phyloP scores from a whole-genome alignment of 2,888 invertebrate genomes.

The Therioaphis trifolii region DNA sequence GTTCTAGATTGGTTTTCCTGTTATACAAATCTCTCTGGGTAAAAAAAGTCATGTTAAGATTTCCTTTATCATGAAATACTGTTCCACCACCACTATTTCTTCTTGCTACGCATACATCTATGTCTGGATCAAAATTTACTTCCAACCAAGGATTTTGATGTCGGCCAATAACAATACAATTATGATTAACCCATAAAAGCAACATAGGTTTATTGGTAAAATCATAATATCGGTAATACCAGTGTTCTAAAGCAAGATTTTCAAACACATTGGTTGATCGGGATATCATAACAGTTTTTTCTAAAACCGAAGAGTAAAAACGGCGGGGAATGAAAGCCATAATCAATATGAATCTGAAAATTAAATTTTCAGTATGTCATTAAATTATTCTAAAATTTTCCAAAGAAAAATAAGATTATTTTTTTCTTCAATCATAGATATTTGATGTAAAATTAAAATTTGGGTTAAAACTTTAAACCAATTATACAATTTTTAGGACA shows the following conservation, averaged over 20 bases:
- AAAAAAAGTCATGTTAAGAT: conserved; percentile 93
- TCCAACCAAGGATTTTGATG: conserved; percentile 98
- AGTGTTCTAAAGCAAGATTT: conserved; percentile 95
- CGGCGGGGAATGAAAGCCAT: conserved; percentile 22
- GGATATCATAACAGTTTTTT: conserved; percentile 91
- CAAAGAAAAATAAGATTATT: too few relatives aligned
- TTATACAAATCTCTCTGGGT: conserved; percentile 85
- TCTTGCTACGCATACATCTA: conserved; percentile 81
- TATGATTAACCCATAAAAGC: conserved; percentile 92
- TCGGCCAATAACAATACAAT: conserved; percentile 94
- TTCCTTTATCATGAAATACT: conserved; percentile 95
- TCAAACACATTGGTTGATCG: conserved; percentile 90
- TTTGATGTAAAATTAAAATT: too few relatives aligned
- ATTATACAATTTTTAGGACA: too few relatives aligned
- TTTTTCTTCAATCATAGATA: too few relatives aligned
- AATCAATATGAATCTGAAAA: not conserved
- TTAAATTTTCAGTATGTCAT: too few relatives aligned
- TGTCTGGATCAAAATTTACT: conserved; percentile 78
- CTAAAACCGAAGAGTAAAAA: conserved; percentile 71
- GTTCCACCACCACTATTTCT: conserved; percentile 96
- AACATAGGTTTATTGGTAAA: conserved; percentile 85
- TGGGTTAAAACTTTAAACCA: too few relatives aligned
- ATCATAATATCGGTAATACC: conserved; percentile 90
- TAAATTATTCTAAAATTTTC: too few relatives aligned
- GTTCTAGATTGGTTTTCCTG: conserved; percentile 86